phyloP scores from a whole-genome alignment of 2,113 vertebrate species.

The Cheilinus undulatus region DNA sequence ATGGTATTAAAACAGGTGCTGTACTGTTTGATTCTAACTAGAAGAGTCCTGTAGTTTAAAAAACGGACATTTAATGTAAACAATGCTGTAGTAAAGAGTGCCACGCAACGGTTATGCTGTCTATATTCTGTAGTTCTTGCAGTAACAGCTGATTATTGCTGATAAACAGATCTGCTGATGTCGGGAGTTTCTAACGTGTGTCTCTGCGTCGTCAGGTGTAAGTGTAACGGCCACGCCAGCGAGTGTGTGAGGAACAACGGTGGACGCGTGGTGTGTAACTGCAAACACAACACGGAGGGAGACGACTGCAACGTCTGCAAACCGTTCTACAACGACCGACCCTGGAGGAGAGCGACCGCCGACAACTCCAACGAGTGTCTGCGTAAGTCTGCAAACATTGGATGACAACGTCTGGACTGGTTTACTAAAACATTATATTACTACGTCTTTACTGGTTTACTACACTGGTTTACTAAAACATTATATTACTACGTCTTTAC shows the following conservation, averaged over 20 bases:
- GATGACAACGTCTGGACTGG: no score
- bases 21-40: no score
- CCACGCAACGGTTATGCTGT: no score
- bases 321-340: slow-evolving; percentile 95
- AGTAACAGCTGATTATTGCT: no score
- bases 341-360: slow-evolving; percentile 92
- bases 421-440: no score
- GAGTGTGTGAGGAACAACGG: slow-evolving; percentile 88
- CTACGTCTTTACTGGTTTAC: no score
- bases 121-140: no score
- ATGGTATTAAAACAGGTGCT: no score
- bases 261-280: slow-evolving; percentile 89
- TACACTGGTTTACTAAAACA: no score
- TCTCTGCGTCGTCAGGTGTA: slow-evolving; percentile 86
- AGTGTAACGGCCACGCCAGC: slow-evolving; percentile 95
- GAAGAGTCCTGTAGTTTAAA: no score
- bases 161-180: background rate
- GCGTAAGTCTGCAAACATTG: slow-evolving; percentile 80
- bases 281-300: slow-evolving; percentile 95
- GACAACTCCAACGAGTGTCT: slow-evolving; percentile 92
- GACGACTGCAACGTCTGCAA: slow-evolving; percentile 91
- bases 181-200: slow-evolving; percentile 13
- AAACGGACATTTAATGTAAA: no score
- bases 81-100: no score
- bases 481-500: background rate